Conservation (phyloP, 2,797 vertebrate species). For the Brachyrhaphis roseni region DNA sequence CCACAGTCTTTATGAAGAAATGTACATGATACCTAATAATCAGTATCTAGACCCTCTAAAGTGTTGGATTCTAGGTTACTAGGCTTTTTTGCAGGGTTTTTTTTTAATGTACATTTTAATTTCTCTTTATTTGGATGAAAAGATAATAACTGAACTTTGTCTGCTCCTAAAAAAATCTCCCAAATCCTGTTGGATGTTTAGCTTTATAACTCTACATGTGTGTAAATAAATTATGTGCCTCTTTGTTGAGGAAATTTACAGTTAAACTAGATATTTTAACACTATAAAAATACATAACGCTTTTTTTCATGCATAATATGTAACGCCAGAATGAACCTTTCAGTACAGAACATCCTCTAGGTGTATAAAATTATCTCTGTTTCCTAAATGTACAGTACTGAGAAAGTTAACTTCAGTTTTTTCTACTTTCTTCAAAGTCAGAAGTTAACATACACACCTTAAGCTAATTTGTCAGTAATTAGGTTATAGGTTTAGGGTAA, state of each 20-base stretch:
- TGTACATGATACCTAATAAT: background rate
- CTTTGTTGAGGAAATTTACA: background rate
- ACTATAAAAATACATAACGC: background rate
- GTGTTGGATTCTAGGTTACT: background rate
- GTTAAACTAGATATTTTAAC: background rate
- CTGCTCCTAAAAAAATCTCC: background rate
- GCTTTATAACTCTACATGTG: background rate
- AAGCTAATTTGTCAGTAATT: background rate
- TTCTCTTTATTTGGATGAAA: background rate
- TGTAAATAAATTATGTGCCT: background rate
- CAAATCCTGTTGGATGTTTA: background rate
- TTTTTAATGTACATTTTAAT: background rate
- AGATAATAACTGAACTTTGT: background rate
- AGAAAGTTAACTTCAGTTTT: background rate
- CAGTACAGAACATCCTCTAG: background rate
- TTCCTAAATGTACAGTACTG: background rate
- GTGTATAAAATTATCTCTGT: background rate
- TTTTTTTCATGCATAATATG: too few species aligned
- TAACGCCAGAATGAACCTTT: background rate
- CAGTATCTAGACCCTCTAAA: background rate
- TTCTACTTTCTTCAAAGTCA: background rate
- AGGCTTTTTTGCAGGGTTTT: background rate
- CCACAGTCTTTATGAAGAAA: slow-evolving; percentile 2
- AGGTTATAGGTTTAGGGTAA: background rate
- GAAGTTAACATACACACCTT: background rate